Evolutionary conservation across 2,797 vertebrate species (phyloP), one percentile per base, ranked within the genome.

Genomic region (Aldrovandia affinis): DNA sequence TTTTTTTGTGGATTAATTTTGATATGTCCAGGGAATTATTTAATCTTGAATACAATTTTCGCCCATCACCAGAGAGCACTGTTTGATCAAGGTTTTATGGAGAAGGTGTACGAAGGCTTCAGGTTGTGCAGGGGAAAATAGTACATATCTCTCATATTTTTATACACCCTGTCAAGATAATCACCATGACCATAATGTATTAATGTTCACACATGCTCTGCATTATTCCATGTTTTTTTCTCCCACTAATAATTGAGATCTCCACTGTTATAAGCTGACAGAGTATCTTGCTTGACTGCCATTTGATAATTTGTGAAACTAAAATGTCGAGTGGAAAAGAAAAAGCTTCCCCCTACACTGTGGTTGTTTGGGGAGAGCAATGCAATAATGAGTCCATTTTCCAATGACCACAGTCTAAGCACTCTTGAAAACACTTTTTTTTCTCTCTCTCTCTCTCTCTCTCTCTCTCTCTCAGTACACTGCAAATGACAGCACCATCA

Each of bases 31-130:
- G 84, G 88, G 88, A 91, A 89, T 86, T 88, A 83, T 82, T 65
- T 92, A 90, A 93, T 93, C 90, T 91, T 78, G 86, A 88, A 88
- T 88, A 90, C 83, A 39, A 93, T 91, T 77, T 77, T 81, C 68
- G 70, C 0, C 89, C 33, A 12, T 90, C 85, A 86, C 88, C 87
- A 87, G 25, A 87, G 86, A 87, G 87, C 65, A 65, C 77, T 83
- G 85, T 85, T 87, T 70, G 79, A 85, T 86, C 83, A 81, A 83
- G 85, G 88, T 90, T 93, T 90, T 55, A 36, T 81, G 33, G n/a
- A 25, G 33, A 57, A 61, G 15, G 20, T 70, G 0, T 59, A 57
- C n/a, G 15, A 55, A 55, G 54, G 18, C 25, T 33, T 57, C 52
- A 36, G 54, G 78, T 73, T 73, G 68, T 20, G 15, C 33, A 20